Evolutionary conservation across 2,113 vertebrate genomes (phyloP).

Genomic region (Antechinus stuartii): DNA sequence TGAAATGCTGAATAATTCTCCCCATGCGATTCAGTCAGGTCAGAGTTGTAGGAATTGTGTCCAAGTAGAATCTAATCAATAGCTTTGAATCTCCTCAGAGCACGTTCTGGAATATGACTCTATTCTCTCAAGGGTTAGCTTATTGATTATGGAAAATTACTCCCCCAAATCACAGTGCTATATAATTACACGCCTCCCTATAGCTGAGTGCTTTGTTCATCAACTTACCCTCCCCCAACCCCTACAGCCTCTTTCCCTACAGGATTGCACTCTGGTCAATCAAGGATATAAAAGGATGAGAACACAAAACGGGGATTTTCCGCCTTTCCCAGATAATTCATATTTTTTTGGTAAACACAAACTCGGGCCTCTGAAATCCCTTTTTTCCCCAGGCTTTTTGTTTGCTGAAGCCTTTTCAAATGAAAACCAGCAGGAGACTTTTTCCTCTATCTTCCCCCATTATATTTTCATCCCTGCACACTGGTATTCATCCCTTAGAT

Average conservation of each 20-base stretch:
- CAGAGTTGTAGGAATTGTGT: slow-evolving; percentile 58
- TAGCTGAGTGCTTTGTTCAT: slow-evolving; percentile 22
- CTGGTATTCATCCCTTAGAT: neutral
- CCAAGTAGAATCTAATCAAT: slow-evolving; percentile 76
- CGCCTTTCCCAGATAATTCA: slow-evolving; percentile 36
- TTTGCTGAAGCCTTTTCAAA: slow-evolving; percentile 65
- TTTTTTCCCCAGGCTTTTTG: neutral
- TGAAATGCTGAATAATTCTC: slow-evolving; percentile 80
- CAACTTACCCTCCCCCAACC: neutral
- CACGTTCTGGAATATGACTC: slow-evolving; percentile 71
- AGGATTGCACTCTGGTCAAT: slow-evolving; percentile 58
- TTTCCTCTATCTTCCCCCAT: slow-evolving; percentile 22
- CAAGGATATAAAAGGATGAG: slow-evolving; percentile 42
- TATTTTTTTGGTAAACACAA: slow-evolving; percentile 68
- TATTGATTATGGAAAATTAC: slow-evolving; percentile 77
- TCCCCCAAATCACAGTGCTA: slow-evolving; percentile 58
- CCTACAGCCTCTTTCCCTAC: slow-evolving; percentile 19
- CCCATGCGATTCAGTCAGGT: slow-evolving; percentile 62
- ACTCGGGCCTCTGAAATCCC: slow-evolving; percentile 22
- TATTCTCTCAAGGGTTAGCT: slow-evolving; percentile 60
- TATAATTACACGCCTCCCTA: slow-evolving; percentile 62
- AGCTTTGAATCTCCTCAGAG: slow-evolving; percentile 67
- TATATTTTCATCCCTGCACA: neutral
- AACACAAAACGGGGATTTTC: slow-evolving; percentile 41
- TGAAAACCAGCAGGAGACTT: neutral